Base-by-base conservation (phyloP, 1,140 invertebrate species). In the Halyomorpha halys region DNA sequence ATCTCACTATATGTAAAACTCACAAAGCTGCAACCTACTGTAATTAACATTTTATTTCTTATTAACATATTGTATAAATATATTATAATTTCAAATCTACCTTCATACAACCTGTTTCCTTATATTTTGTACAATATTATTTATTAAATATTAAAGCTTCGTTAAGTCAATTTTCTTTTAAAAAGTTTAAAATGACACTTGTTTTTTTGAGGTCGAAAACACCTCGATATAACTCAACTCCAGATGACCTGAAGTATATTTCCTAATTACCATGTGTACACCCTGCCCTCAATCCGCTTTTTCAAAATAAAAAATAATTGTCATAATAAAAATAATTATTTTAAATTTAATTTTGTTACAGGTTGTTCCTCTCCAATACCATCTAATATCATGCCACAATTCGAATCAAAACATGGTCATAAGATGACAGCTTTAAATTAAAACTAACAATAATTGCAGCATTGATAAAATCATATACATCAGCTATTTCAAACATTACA, bases 141-240 rank as follows among this genome's bases (percentile, higher is more conserved):
- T 59, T 60, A 60, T 60, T 47, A 66, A 66, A 66, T 66, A 69
- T 69, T 69, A 69, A 69, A 69, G 68, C 68, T 69, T 69, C 51
- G 54, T 65, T 63, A 67, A 69, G 68, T 69, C 68, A 65, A 66
- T 62, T 61, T 68, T 68, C 64, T 45, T 23, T 51, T 23, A 56
- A 61, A 65, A 62, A 67, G 19, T 27, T 62, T 51, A 56, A 65
- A 56, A 47, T 60, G 54, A 45, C 44, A 44, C 18, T 60, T 60
- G 6, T 60, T 67, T 49, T 62, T 49, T 61, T 64, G 64, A 64
- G 63, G 44, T 49, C 34, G 60, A 63, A 63, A 68, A 66, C 44
- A 66, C 64, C 64, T 68, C 67, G 14, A 60, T 59, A 54, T 44
- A 39, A 62, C 21, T 25, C 25, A 53, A 27, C 65, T 65, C 64